Conservation (phyloP, 2,113 vertebrate genomes). For the Catharus fuscescens region DNA sequence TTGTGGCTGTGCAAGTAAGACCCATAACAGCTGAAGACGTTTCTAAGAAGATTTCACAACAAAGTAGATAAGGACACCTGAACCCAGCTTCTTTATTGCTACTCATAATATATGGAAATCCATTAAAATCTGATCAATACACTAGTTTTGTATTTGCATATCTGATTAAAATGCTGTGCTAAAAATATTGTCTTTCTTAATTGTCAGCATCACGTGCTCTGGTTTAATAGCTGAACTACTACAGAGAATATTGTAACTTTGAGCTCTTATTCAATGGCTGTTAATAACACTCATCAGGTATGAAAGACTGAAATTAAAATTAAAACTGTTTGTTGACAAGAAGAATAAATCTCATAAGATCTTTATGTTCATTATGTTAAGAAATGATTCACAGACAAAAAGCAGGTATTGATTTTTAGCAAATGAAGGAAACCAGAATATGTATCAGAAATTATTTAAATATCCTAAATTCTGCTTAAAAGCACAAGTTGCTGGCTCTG, state of each 20-base stretch:
- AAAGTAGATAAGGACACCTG: slow-evolving; percentile 12
- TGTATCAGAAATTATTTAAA: slow-evolving; percentile 66
- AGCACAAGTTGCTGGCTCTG: slow-evolving; percentile 51
- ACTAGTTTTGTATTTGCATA: not conserved
- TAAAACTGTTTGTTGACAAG: slow-evolving; percentile 62
- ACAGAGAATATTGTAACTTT: slow-evolving; percentile 17
- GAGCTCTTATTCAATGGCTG: not conserved
- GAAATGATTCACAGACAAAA: slow-evolving; percentile 51
- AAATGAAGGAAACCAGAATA: slow-evolving; percentile 55
- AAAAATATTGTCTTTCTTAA: not conserved
- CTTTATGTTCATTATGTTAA: slow-evolving; percentile 33
- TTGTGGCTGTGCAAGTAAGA: slow-evolving; percentile 7
- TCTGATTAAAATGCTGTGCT: not conserved
- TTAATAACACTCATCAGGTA: slow-evolving; percentile 17
- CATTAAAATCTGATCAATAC: not conserved
- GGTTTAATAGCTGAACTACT: not conserved
- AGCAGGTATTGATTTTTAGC: slow-evolving; percentile 56
- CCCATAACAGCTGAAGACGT: not conserved
- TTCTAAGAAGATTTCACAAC: slow-evolving; percentile 26
- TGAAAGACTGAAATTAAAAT: slow-evolving; percentile 62
- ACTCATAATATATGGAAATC: not conserved
- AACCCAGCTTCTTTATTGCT: slow-evolving; percentile 11
- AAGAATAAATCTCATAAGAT: slow-evolving; percentile 57
- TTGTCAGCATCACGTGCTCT: not conserved
- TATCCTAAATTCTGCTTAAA: slow-evolving; percentile 68